Percentiles rank a stretch among this genome's conserved stretches.
Conservation (phyloP, 1,140 invertebrate species). For the Helicoverpa zea region DNA sequence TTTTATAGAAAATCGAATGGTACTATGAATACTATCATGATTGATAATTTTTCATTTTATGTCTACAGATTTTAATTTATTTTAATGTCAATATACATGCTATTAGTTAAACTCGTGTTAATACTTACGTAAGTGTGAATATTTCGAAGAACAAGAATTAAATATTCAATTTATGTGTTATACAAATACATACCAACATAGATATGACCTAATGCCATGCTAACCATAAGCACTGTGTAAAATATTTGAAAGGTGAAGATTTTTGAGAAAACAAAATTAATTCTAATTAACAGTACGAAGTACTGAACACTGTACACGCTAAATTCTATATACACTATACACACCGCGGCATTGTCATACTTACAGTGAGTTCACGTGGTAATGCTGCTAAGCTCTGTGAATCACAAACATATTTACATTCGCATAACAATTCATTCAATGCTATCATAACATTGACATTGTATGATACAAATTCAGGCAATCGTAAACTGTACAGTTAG, state of each 20-base stretch:
- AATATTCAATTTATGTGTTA: conserved; percentile 25
- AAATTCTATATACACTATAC: conserved; percentile 35
- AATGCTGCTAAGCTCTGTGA: conserved; percentile 95
- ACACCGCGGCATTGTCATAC: conserved; percentile 83
- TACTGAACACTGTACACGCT: conserved; percentile 2
- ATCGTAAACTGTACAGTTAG: conserved; percentile 42
- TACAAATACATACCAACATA: conserved; percentile 5
- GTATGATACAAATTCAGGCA: conserved; percentile 58
- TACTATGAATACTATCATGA: neutral
- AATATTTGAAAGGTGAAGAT: neutral
- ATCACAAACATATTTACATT: conserved; percentile 87
- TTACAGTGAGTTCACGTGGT: conserved; percentile 94
- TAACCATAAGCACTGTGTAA: conserved; percentile 13
- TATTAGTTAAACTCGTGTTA: neutral
- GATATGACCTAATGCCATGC: neutral
- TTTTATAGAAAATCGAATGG: conserved; percentile 28
- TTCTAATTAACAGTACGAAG: neutral
- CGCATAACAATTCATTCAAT: conserved; percentile 59
- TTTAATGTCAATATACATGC: conserved; percentile 3
- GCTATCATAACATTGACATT: conserved; percentile 49
- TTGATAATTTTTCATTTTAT: neutral
- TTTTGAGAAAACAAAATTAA: neutral
- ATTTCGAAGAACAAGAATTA: conserved; percentile 12
- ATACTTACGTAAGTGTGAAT: conserved; percentile 37
- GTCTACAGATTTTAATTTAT: conserved; percentile 12